Evolutionary conservation across 2,888 invertebrate species (phyloP).

Genomic region (Imbricaverruca yamaguchii): DNA sequence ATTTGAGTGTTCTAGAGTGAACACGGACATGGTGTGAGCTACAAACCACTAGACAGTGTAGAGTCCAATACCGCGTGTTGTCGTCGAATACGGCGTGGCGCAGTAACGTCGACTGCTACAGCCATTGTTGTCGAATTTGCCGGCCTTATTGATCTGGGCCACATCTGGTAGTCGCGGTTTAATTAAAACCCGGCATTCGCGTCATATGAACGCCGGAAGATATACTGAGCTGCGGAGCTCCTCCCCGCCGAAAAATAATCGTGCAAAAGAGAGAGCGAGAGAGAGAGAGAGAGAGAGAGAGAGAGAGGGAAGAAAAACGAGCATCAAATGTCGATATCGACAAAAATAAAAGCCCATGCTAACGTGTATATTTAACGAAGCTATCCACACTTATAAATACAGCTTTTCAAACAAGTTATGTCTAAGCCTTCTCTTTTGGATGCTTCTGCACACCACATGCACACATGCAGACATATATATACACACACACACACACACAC

Average conservation of each 20-base stretch:
- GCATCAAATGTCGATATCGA: too few species aligned
- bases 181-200: neutral
- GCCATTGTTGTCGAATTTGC: neutral
- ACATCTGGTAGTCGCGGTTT: neutral
- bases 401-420: too few species aligned
- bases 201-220: neutral
- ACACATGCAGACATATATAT: constrained; percentile 10
- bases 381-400: too few species aligned
- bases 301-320: neutral
- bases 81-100: neutral
- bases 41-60: neutral
- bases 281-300: neutral
- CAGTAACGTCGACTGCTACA: neutral
- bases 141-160: neutral
- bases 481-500: constrained; percentile 1
- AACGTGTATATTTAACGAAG: too few species aligned
- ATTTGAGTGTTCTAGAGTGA: too few species aligned
- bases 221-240: neutral
- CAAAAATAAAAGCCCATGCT: too few species aligned
- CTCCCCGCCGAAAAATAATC: neutral
- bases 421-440: too few species aligned
- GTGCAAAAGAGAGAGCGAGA: neutral
- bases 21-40: too few species aligned
- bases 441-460: too few species aligned
- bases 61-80: constrained; percentile 6